These are phyloP conservation scores for Oedothorax gibbosus DNA, from an alignment of 1,140 invertebrate genomes.

Conservation along the genomic window DNA sequence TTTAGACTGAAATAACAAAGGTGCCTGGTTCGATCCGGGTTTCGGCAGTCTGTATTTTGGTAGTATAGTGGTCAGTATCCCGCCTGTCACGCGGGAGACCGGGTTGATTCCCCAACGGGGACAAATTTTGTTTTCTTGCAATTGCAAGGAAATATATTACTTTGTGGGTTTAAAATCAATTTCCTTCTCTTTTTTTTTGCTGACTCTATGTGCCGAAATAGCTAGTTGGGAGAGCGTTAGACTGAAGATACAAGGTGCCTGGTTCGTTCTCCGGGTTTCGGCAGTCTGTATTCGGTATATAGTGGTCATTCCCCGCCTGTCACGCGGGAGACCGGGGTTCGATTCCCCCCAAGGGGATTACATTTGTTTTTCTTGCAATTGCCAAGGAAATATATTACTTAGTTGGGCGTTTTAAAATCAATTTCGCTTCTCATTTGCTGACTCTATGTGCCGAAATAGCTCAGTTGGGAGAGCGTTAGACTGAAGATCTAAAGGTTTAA, in stretches of 20 bases:
- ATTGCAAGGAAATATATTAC: neutral
- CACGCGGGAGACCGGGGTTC: constrained; percentile 73
- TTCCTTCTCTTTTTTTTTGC: neutral
- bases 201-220: too few relatives aligned
- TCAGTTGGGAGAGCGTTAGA: constrained; percentile 39
- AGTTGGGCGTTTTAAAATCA: too few relatives aligned
- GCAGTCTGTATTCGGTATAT: too few relatives aligned
- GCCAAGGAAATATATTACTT: too few relatives aligned
- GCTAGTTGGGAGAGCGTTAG: too few relatives aligned
- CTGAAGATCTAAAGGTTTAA: constrained; percentile 19
- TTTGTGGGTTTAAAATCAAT: neutral
- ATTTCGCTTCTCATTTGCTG: too few relatives aligned
- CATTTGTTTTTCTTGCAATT: too few relatives aligned
- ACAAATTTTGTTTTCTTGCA: neutral
- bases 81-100: constrained; percentile 12
- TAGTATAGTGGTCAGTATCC: constrained; percentile 9
- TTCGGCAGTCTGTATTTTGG: neutral
- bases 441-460: neutral
- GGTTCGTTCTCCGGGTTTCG: too few relatives aligned
- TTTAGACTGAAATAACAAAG: neutral
- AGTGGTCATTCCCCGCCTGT: constrained; percentile 73
- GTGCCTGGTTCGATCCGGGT: neutral
- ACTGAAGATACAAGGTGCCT: too few relatives aligned
- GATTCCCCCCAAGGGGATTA: too few relatives aligned
- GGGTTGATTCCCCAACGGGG: neutral